Percentiles rank a stretch among this genome's conserved stretches.
These are phyloP conservation scores for Carcharodon carcharias DNA, from an alignment of 2,797 vertebrate species.

Conservation along the genomic window DNA sequence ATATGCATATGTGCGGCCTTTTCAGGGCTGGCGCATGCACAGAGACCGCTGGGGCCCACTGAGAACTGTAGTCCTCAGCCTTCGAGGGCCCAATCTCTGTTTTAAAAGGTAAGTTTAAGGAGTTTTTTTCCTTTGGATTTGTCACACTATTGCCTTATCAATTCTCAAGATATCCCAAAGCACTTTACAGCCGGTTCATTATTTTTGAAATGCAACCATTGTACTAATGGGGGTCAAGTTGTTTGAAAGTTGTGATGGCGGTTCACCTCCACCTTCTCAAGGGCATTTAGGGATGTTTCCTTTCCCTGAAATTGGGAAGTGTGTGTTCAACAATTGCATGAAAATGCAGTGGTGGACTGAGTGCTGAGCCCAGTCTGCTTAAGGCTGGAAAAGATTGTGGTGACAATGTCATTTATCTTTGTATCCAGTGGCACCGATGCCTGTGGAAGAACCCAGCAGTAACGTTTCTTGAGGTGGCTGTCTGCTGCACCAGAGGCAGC, in stretches of 20 bases:
- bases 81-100: too few species aligned
- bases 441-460: neutral
- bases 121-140: too few species aligned
- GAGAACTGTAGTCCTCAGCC: too few species aligned
- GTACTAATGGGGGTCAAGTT: neutral
- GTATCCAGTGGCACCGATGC: neutral
- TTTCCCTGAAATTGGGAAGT: too few species aligned
- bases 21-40: too few species aligned
- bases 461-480: neutral
- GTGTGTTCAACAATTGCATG: neutral
- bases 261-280: neutral
- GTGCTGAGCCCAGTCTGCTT: neutral
- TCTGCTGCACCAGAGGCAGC: neutral
- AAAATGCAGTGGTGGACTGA: neutral
- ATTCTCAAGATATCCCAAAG: neutral
- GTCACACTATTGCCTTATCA: neutral
- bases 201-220: neutral
- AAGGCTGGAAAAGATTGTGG: neutral
- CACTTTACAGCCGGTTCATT: neutral
- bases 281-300: neutral
- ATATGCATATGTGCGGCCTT: too few species aligned
- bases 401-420: neutral
- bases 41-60: too few species aligned
- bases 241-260: neutral
- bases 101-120: too few species aligned